phyloP scores from a whole-genome alignment of 2,888 invertebrate species.

The Tiliacea aurago region DNA sequence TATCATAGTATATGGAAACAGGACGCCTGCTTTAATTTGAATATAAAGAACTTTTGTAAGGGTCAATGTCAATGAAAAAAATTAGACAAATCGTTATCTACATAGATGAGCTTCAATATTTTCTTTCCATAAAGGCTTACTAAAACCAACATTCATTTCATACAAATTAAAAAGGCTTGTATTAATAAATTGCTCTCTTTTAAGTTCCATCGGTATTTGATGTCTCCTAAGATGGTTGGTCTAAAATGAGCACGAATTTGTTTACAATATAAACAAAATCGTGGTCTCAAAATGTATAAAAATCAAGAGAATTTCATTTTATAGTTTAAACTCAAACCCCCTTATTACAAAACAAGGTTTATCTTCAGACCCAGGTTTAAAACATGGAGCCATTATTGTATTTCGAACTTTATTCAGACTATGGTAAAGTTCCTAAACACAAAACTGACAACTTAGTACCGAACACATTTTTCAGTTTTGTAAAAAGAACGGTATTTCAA shows the following conservation, averaged over 20 bases:
- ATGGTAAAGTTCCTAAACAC: too few relatives aligned
- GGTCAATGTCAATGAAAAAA: neutral
- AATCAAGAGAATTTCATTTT: neutral
- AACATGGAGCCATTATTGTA: too few relatives aligned
- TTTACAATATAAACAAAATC: neutral
- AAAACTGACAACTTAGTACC: too few relatives aligned
- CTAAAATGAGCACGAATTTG: neutral
- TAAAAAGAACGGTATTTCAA: too few relatives aligned
- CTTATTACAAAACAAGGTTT: too few relatives aligned
- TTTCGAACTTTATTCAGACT: too few relatives aligned
- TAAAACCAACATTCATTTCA: neutral
- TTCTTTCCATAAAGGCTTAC: neutral
- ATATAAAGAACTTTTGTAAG: neutral
- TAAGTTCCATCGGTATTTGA: neutral
- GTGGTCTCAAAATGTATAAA: neutral
- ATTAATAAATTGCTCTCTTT: constrained; percentile 6
- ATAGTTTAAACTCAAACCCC: neutral
- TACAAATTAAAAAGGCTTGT: neutral
- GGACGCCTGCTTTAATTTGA: neutral
- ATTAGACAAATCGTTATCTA: neutral
- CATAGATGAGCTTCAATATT: neutral
- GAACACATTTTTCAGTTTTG: too few relatives aligned
- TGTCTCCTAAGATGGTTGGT: neutral
- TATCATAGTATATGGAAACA: neutral
- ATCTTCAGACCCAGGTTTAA: too few relatives aligned